Evolutionary conservation across 2,113 vertebrate genomes (phyloP).

Genomic region (Serilophus lunatus): DNA sequence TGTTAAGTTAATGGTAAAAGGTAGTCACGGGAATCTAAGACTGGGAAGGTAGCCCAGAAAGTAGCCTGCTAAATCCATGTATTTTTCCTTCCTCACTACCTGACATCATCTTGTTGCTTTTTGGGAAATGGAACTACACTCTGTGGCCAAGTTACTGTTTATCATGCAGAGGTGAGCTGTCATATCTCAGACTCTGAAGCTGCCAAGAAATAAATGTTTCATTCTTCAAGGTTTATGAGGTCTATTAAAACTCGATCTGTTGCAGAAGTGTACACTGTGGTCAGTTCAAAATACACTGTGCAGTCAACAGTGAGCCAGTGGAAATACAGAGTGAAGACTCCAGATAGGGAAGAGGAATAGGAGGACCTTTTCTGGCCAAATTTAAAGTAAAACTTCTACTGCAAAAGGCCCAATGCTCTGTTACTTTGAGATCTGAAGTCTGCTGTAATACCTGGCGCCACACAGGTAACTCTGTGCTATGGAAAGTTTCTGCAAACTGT

Average conservation of each 20-base stretch:
- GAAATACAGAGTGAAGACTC: neutral
- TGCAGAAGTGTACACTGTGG: neutral
- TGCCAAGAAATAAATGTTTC: constrained; percentile 30
- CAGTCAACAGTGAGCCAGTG: fast-evolving
- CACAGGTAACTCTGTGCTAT: fast-evolving
- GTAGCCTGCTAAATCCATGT: neutral
- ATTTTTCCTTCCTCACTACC: neutral
- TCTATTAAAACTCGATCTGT: neutral
- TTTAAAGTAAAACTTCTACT: neutral
- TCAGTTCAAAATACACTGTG: neutral
- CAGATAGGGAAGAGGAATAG: neutral
- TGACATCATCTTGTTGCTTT: neutral
- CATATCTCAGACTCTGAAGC: constrained; percentile 32
- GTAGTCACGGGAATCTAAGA: neutral
- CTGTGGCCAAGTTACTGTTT: constrained; percentile 10
- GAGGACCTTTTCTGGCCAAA: neutral
- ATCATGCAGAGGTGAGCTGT: constrained; percentile 22
- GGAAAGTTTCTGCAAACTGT: neutral
- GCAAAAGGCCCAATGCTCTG: neutral
- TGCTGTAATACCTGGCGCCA: neutral
- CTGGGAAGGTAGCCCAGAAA: neutral
- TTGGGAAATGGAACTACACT: neutral
- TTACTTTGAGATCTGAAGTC: neutral
- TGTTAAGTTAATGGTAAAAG: neutral
- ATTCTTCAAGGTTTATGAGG: neutral